These are phyloP conservation scores for Oryzias curvinotus DNA, from an alignment of 2,113 vertebrate species.

Conservation along the genomic window DNA sequence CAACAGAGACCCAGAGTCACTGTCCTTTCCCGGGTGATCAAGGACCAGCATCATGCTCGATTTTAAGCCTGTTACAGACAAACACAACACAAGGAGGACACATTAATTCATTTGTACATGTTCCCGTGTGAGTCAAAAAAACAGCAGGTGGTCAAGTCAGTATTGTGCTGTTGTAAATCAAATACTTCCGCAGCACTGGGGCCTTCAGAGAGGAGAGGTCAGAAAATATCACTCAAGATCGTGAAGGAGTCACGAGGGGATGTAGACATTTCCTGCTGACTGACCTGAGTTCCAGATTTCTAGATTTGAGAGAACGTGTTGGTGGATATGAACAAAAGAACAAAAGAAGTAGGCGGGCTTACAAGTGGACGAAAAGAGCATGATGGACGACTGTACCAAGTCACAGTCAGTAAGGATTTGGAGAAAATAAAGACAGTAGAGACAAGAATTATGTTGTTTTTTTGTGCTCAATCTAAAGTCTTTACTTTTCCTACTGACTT, in stretches of 20 bases:
- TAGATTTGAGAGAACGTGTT: slow-evolving; percentile 44
- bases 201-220: slow-evolving; percentile 9
- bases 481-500: slow-evolving; percentile 36
- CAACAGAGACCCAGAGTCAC: slow-evolving; percentile 54
- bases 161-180: slow-evolving; percentile 43
- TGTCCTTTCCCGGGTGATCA: slow-evolving; percentile 74
- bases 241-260: slow-evolving; percentile 60
- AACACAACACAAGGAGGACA: slow-evolving; percentile 6
- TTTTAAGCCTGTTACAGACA: slow-evolving; percentile 61
- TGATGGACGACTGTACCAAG: slow-evolving; percentile 27
- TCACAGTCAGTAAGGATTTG: slow-evolving; percentile 42
- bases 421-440: slow-evolving; percentile 35
- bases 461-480: slow-evolving; percentile 26
- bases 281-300: slow-evolving; percentile 52
- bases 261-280: slow-evolving; percentile 64
- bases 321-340: slow-evolving; percentile 40
- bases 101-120: too few species aligned
- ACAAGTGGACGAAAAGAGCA: slow-evolving; percentile 19
- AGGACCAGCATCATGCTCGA: slow-evolving; percentile 76
- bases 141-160: slow-evolving; percentile 10
- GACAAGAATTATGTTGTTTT: slow-evolving; percentile 37
- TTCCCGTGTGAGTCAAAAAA: slow-evolving; percentile 3
- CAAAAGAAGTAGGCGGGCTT: slow-evolving; percentile 27
- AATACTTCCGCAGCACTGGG: slow-evolving; percentile 37
- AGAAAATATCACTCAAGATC: slow-evolving; percentile 50